phyloP scores from a whole-genome alignment of 2,113 vertebrate genomes.

The Neotragus moschatus region DNA sequence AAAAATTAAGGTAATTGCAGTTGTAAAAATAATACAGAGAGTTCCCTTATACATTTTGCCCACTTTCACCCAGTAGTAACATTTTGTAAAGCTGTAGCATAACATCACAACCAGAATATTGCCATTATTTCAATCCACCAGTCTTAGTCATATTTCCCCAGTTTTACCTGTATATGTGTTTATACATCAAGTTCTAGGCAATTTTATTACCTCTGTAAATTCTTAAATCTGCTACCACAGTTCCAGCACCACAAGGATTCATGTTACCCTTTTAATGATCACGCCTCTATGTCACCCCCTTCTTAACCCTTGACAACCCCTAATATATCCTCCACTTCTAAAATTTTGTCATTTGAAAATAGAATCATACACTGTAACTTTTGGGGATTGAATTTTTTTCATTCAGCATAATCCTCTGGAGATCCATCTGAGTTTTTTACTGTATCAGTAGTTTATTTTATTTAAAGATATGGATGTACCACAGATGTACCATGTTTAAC shows the following conservation, averaged over 20 bases:
- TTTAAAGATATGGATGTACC: not conserved
- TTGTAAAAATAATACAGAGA: constrained; percentile 12
- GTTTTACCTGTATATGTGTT: not conserved
- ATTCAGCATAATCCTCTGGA: not conserved
- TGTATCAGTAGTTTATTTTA: not conserved
- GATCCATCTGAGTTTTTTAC: not conserved
- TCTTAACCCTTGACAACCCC: not conserved
- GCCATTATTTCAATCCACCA: not conserved
- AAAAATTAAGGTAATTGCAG: not conserved
- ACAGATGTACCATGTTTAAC: not conserved
- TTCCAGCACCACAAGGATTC: not conserved
- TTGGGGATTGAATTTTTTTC: not conserved
- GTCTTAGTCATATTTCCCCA: not conserved
- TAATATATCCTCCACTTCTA: not conserved
- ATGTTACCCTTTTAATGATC: not conserved
- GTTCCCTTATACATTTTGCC: not conserved
- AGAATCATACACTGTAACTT: not conserved
- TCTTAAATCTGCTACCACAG: not conserved
- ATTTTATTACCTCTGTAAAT: constrained; percentile 1
- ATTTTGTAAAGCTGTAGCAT: not conserved
- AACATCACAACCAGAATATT: not conserved
- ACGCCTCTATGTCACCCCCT: not conserved
- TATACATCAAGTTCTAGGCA: not conserved
- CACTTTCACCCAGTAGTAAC: not conserved
- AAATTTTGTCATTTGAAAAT: constrained; percentile 25